Percentiles rank a stretch among this genome's conserved stretches.
Evolutionary conservation across 1,140 invertebrate genomes (phyloP).

Genomic region (Trichoplusia ni): DNA sequence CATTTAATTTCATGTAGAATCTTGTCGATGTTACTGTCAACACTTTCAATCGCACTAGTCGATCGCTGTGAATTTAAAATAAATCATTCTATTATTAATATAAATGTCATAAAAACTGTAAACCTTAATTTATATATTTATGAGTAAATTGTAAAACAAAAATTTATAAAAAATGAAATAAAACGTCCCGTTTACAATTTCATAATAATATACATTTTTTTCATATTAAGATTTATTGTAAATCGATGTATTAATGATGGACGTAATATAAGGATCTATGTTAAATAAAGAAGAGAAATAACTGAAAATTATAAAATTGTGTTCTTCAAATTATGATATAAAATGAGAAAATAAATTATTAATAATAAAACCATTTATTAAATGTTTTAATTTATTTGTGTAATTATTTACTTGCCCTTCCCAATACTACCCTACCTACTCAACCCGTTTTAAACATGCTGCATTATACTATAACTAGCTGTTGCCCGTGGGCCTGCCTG

Average conservation of each 20-base stretch:
- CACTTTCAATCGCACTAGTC: too few species aligned
- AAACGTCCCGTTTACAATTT: conserved; percentile 47
- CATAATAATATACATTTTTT: conserved; percentile 44
- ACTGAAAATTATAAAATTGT: conserved; percentile 49
- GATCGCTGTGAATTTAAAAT: too few species aligned
- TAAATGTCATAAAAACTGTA: too few species aligned
- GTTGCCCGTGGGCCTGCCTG: too few species aligned
- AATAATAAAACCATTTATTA: conserved; percentile 53
- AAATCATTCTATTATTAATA: too few species aligned
- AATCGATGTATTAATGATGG: conserved; percentile 33
- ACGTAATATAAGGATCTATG: conserved; percentile 31
- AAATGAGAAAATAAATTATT: conserved; percentile 43
- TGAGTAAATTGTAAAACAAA: too few species aligned
- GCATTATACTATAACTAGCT: too few species aligned
- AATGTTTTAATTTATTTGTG: conserved; percentile 46
- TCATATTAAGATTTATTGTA: conserved; percentile 34
- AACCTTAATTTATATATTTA: too few species aligned
- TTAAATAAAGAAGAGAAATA: conserved; percentile 46
- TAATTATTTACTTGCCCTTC: conserved; percentile 13
- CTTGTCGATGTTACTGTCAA: too few species aligned
- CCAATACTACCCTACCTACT: not conserved
- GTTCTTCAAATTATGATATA: conserved; percentile 44
- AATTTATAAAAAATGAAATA: not conserved
- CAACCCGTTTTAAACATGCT: too few species aligned
- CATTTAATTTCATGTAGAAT: too few species aligned